phyloP scores from a whole-genome alignment of 1,140 invertebrate genomes.

The Microplitis demolitor region DNA sequence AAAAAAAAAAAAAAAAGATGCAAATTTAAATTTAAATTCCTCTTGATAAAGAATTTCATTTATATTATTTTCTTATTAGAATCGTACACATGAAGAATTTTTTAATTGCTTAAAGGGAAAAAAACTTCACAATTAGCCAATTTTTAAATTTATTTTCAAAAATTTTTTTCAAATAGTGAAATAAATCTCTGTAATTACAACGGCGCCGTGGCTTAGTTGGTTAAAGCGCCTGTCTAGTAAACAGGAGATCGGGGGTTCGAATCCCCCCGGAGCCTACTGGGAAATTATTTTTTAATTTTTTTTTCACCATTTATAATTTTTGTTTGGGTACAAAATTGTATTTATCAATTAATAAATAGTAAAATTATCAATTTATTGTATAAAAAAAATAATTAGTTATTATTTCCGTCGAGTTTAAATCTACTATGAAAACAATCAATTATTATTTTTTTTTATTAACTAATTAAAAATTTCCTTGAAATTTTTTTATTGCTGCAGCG shows the following conservation, averaged over 20 bases:
- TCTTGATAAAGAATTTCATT: no score
- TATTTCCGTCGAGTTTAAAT: no score
- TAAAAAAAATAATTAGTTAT: no score
- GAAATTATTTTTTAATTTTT: not conserved
- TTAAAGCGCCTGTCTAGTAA: constrained; percentile 74
- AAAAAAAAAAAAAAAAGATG: no score
- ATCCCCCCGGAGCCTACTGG: constrained; percentile 64
- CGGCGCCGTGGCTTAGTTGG: constrained; percentile 71
- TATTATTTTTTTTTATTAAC: not conserved
- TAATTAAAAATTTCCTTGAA: not conserved
- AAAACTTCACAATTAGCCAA: not conserved
- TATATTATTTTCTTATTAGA: no score
- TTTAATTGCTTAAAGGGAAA: not conserved
- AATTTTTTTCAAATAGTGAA: not conserved
- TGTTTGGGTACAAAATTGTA: not conserved
- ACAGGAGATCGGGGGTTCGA: constrained; percentile 70
- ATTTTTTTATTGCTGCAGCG: not conserved
- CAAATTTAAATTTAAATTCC: no score
- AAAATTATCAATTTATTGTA: no score
- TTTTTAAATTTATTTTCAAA: not conserved
- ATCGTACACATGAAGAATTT: not conserved
- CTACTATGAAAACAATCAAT: no score
- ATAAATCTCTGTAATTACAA: not conserved
- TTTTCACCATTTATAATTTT: not conserved
- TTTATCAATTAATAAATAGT: no score